Evolutionary conservation across 2,888 invertebrate species (phyloP).

Genomic region (Andricus curvator): DNA sequence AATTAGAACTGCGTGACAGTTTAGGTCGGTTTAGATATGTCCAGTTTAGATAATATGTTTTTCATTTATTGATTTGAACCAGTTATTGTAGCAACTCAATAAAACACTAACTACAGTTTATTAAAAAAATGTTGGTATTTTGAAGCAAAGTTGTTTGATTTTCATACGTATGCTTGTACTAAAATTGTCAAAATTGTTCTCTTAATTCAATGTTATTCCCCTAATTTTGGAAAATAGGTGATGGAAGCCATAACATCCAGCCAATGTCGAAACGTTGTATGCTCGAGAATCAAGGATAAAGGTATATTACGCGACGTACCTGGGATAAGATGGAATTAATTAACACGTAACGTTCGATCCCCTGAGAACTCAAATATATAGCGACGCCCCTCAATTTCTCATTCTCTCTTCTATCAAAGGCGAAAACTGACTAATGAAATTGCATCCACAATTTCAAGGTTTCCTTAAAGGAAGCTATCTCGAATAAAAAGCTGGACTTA

Average conservation of each 20-base stretch:
- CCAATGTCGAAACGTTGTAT: neutral
- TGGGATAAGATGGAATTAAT: constrained; percentile 32
- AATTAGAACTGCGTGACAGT: too few relatives aligned
- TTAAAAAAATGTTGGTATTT: neutral
- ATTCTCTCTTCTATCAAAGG: constrained; percentile 23
- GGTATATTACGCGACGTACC: constrained; percentile 3
- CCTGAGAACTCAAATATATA: constrained; percentile 11
- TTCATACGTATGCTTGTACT: neutral
- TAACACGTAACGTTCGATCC: constrained; percentile 22
- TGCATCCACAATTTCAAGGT: neutral
- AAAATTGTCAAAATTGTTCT: neutral
- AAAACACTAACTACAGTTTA: too few relatives aligned
- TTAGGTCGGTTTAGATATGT: too few relatives aligned
- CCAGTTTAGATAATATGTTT: too few relatives aligned
- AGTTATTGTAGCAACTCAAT: too few relatives aligned
- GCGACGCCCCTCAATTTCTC: constrained; percentile 13
- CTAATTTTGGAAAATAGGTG: neutral
- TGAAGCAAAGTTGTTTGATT: neutral
- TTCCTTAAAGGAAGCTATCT: neutral
- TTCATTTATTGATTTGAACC: too few relatives aligned
- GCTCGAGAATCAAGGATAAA: neutral
- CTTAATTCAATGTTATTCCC: neutral
- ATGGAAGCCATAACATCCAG: neutral
- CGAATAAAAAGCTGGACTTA: neutral
- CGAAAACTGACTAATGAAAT: constrained; percentile 15